Base-by-base conservation (phyloP, 92 coral and sea anemone species). In the Porites lobata region DNA sequence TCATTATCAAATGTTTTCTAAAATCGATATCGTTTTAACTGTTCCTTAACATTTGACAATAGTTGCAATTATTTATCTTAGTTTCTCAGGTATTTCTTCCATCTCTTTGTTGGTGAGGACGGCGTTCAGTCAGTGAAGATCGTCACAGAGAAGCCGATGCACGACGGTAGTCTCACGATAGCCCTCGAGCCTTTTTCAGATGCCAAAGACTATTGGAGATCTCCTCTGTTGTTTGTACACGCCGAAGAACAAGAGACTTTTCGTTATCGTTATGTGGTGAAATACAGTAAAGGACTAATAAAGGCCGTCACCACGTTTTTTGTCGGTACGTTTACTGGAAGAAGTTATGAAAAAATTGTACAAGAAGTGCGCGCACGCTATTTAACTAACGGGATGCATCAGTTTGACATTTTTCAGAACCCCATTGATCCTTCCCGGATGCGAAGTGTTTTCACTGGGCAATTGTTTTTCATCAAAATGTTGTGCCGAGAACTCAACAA, bases 241-340 rank as follows among this genome's bases (percentile, higher is more conserved):
- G 13, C 78, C 10, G 10, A 88, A 2, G 26, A 68, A 0, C 17
- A 29, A 11, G 90, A 76, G 0, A 29, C 6, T 1, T 66, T 91
- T 65, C 69, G 79, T 11, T 95, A 95, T 29, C 85, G 83, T 10
- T 95, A 93, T 76, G 72, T 77, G 0, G 84, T 85, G 6, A 89
- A 78, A 24, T 81, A 73, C 71, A 76, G 50, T 8, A 90, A 82
- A 10, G 77, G 87, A 72, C 14, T 64, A 8, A 0, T 8, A 7
- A 11, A 58, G 83, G 0, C 73, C 8, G 0, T 9, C 0, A 58
- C 13, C 13, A 4, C 38, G 43, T 38, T 38, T 38, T 0, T 38
- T 0, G 0, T 0, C 1, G 0, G 22, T 21, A 11, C 2, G 14
- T 0, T 56, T 56, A 9, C 38, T 3, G n/a, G 83, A 18, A 51